A percentile compares a stretch with the other conserved stretches of the same genome.
Evolutionary conservation across 1,140 invertebrate species (phyloP).

Genomic region (Apis dorsata): DNA sequence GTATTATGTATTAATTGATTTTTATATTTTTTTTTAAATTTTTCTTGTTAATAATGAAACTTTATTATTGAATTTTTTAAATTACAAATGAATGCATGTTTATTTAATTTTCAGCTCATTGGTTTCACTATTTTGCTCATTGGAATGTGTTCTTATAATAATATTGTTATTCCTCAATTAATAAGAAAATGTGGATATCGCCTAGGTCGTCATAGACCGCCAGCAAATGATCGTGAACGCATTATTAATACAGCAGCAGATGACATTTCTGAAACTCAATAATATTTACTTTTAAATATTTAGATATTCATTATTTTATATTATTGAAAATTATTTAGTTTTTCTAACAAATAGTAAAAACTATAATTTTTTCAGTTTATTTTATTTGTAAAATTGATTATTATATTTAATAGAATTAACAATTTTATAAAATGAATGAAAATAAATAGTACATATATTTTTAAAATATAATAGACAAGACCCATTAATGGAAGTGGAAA

Average conservation of each 20-base stretch:
- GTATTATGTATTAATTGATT: background rate
- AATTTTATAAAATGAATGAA: background rate
- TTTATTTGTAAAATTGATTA: background rate
- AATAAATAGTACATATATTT: background rate
- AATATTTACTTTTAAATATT: background rate
- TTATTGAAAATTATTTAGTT: slow-evolving; percentile 17
- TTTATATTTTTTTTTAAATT: slow-evolving; percentile 13
- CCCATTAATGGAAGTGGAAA: no score
- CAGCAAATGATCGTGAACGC: slow-evolving; percentile 65
- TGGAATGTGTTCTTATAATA: slow-evolving; percentile 90
- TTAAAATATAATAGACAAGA: background rate
- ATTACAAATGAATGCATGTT: background rate
- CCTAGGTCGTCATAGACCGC: slow-evolving; percentile 68
- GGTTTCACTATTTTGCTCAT: slow-evolving; percentile 87
- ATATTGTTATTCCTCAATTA: slow-evolving; percentile 82
- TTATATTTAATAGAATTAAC: background rate
- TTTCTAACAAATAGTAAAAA: slow-evolving; percentile 27
- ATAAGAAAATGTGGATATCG: slow-evolving; percentile 66
- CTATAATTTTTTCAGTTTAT: slow-evolving; percentile 3
- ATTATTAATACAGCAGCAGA: slow-evolving; percentile 75
- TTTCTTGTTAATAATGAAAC: slow-evolving; percentile 10
- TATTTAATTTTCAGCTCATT: slow-evolving; percentile 79
- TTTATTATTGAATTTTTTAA: background rate
- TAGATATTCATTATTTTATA: background rate
- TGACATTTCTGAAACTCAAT: slow-evolving; percentile 69